Evolutionary conservation across 2,113 vertebrate genomes (phyloP), one percentile per base, ranked within the genome.

Genomic region (Myiozetetes cayanensis): DNA sequence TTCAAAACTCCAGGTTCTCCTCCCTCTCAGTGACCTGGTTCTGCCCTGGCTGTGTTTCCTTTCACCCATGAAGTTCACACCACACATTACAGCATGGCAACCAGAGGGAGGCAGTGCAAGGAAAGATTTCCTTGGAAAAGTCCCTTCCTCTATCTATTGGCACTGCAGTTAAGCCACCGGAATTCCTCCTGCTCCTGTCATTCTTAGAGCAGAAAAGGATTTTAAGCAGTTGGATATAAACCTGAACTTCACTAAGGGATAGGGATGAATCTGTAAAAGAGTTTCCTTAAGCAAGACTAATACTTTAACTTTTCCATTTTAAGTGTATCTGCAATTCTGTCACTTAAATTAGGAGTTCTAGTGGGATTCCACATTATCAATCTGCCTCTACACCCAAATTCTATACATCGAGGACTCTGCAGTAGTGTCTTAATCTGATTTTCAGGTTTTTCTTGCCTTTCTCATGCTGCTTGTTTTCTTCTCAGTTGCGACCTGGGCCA

Each of bases 31-130:
- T 2, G 28, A 35, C 3, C 50, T 49, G 17, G 41, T 46, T 71
- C 47, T 71, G 31, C 55, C 35, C n/a, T 8, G 19, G 14, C 33
- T 27, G 19, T 16, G 7, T 56, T 41, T 70, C 21, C 61, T 72
- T 39, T 30, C 28, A 39, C 37, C 59, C 35, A 6, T 7, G 21
- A 67, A 71, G 31, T 41, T 66, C 52, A 12, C 47, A 22, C 41
- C 37, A 82, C 52, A 10, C 41, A 19, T 4, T 8, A 6, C 0
- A 9, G 39, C 6, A 15, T 0, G 9, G 52, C 52, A 66, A 18
- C 19, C 49, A 18, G 37, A 66, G 41, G 6, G 4, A 79, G 49
- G 39, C 13, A 28, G 21, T 0, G 39, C 37, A 30, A 77, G 11
- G 16, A n/a, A 72, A 61, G 41, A 20, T 9, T 80, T 8, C 43